Percentiles rank a stretch among this genome's conserved stretches.
Conservation (phyloP, 2,797 vertebrate species). For the Acrossocheilus wenchowensis region DNA sequence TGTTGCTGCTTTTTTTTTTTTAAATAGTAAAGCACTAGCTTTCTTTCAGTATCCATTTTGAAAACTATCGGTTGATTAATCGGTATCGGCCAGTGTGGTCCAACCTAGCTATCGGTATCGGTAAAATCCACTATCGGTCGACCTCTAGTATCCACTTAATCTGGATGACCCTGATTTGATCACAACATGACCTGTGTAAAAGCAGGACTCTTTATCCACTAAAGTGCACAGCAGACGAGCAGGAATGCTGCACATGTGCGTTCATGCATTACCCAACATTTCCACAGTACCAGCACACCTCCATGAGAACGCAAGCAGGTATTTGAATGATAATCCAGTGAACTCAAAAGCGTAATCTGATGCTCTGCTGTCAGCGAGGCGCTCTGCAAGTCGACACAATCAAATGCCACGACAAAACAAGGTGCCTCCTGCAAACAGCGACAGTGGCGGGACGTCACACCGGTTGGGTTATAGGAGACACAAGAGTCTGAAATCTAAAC, state of each 20-base stretch:
- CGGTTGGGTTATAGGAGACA: neutral
- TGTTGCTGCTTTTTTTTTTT: too few relatives aligned
- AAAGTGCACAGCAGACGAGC: neutral
- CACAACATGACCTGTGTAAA: neutral
- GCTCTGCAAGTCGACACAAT: neutral
- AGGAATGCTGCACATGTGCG: neutral
- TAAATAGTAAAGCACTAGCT: too few relatives aligned
- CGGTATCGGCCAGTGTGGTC: too few relatives aligned
- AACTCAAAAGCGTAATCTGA: neutral
- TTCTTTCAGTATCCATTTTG: too few relatives aligned
- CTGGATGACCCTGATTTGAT: neutral
- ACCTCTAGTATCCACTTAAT: neutral
- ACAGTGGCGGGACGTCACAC: neutral
- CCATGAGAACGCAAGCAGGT: neutral
- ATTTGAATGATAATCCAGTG: constrained; percentile 2
- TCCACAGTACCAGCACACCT: neutral
- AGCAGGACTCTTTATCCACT: neutral
- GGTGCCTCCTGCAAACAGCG: neutral
- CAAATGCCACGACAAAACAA: neutral
- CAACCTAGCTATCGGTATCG: too few relatives aligned
- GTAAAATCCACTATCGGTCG: too few relatives aligned
- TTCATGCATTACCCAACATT: constrained; percentile 9
- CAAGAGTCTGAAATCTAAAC: neutral
- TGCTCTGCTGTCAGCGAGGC: neutral
- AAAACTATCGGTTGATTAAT: too few relatives aligned